A percentile compares a stretch with the other conserved stretches of the same genome.
Conservation (phyloP, 2,113 vertebrate genomes). For the Corythornis madagascariensis region DNA sequence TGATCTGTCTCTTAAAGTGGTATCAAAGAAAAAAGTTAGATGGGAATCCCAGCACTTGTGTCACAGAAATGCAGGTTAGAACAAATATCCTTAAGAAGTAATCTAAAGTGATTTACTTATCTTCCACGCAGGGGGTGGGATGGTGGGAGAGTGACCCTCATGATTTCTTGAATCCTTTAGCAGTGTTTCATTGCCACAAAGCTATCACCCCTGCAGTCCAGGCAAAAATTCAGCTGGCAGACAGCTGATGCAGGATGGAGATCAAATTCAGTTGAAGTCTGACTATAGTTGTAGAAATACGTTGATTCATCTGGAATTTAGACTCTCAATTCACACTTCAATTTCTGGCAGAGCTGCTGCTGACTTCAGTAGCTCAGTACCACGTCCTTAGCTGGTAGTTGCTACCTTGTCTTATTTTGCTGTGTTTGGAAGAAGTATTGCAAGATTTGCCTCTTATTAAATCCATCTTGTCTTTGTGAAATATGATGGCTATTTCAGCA, state of each 20-base stretch:
- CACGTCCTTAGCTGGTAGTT: background rate
- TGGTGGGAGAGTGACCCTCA: background rate
- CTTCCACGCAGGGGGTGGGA: background rate
- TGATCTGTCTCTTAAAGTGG: background rate
- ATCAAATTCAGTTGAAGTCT: conserved; percentile 3
- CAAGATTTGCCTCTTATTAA: background rate
- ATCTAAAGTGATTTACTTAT: background rate
- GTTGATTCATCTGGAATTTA: conserved; percentile 16
- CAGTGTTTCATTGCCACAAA: background rate
- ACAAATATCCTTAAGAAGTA: background rate
- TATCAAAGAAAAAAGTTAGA: background rate
- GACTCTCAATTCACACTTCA: background rate
- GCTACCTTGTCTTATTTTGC: background rate
- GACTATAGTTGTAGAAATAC: background rate
- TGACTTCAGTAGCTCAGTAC: background rate
- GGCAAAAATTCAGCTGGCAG: conserved; percentile 5
- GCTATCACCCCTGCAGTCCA: background rate
- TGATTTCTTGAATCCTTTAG: background rate
- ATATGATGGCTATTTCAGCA: background rate
- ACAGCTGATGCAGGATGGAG: conserved; percentile 17
- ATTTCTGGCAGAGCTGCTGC: background rate
- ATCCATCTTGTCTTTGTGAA: background rate
- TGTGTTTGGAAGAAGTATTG: background rate
- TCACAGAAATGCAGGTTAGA: background rate
- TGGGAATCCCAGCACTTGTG: background rate